Percentiles rank a stretch among this genome's conserved stretches.
These are phyloP conservation scores for Pipistrellus nathusii DNA, from an alignment of 2,797 vertebrate genomes.

Conservation along the genomic window DNA sequence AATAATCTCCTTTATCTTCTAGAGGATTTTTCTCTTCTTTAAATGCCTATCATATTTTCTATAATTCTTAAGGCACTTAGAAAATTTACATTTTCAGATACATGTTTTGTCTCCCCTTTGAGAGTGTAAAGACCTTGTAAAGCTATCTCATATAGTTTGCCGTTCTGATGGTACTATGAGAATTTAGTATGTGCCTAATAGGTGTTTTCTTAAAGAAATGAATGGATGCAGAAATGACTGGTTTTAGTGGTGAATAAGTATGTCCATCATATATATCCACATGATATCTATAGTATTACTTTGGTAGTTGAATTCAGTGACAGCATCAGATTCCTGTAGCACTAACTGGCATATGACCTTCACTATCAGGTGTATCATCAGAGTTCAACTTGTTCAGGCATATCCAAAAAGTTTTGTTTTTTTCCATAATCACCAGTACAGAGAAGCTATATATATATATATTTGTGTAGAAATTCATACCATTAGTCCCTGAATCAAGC, in stretches of 20 bases:
- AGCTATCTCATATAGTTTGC: neutral
- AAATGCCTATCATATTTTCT: neutral
- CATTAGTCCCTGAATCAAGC: neutral
- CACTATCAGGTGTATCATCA: neutral
- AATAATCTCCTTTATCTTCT: neutral
- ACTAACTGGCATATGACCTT: neutral
- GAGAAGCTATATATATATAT: neutral
- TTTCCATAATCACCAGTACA: neutral
- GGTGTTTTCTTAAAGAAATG: neutral
- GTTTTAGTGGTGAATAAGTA: neutral
- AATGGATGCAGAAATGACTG: neutral
- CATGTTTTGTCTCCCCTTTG: neutral
- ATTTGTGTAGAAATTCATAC: neutral
- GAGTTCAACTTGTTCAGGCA: neutral
- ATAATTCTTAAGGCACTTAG: neutral
- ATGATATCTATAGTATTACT: neutral
- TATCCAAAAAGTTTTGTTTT: neutral
- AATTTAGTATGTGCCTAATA: neutral
- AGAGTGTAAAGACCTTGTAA: neutral
- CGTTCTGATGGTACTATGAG: accelerated
- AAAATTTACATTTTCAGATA: neutral
- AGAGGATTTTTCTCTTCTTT: neutral
- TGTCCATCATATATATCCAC: neutral
- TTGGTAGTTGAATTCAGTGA: neutral
- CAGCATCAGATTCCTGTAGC: neutral